Evolutionary conservation across 1,140 invertebrate genomes (phyloP).

Genomic region (Tetraneura akinire): DNA sequence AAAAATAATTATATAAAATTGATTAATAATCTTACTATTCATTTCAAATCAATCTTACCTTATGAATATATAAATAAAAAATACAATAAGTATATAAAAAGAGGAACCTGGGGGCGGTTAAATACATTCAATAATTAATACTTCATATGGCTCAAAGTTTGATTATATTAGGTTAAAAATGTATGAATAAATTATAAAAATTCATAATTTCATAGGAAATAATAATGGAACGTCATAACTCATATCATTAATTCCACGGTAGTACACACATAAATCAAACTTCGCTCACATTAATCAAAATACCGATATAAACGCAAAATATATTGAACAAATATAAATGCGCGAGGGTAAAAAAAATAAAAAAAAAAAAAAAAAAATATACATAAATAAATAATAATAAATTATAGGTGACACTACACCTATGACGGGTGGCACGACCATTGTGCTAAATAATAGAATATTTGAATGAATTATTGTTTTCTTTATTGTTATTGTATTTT

Average conservation of each 20-base stretch:
- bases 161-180: background rate
- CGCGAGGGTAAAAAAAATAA: background rate
- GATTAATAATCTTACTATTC: too few relatives aligned
- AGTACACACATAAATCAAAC: conserved; percentile 2
- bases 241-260: background rate
- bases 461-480: background rate
- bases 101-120: conserved; percentile 40
- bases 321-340: conserved; percentile 14
- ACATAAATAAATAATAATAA: too few relatives aligned
- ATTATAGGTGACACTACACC: background rate
- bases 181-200: background rate
- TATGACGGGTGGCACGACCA: background rate
- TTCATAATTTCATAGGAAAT: background rate
- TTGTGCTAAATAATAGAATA: background rate
- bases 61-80: too few relatives aligned
- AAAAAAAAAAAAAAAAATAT: too few relatives aligned
- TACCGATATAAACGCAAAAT: background rate
- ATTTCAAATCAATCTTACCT: too few relatives aligned
- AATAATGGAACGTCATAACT: background rate
- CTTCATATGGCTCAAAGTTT: conserved; percentile 43
- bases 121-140: conserved; percentile 44
- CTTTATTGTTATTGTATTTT: background rate
- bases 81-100: background rate
- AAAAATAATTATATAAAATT: too few relatives aligned
- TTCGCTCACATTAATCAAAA: conserved; percentile 7